These are phyloP conservation scores for Ictidomys tridecemlineatus DNA, from an alignment of 2,113 vertebrate species.

Conservation along the genomic window DNA sequence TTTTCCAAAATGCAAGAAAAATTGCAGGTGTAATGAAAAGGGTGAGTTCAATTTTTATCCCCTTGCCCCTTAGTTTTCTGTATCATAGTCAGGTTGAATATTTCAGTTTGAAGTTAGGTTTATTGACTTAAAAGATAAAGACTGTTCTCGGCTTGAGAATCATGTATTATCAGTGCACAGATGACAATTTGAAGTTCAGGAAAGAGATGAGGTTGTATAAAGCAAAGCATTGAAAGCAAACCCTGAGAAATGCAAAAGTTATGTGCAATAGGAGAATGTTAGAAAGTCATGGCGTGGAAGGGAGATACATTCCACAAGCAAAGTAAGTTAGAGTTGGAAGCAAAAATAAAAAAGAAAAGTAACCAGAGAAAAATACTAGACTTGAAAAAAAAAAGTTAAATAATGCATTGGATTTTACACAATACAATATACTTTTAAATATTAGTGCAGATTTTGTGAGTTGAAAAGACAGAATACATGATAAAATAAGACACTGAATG, in stretches of 20 bases:
- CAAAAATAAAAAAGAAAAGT: neutral
- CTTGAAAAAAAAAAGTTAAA: neutral
- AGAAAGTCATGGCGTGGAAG: neutral
- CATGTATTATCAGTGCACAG: neutral
- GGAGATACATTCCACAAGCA: accelerated
- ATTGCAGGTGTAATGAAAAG: neutral
- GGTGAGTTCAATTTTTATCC: neutral
- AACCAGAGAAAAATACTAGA: neutral
- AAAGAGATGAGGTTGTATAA: neutral
- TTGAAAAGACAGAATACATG: neutral
- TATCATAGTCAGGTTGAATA: neutral
- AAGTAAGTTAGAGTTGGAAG: neutral
- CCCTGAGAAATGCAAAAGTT: neutral
- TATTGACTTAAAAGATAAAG: neutral
- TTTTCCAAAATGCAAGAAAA: neutral
- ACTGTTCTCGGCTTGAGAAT: neutral
- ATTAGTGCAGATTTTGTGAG: neutral
- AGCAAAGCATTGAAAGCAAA: neutral
- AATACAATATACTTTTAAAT: neutral
- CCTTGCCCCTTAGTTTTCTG: neutral
- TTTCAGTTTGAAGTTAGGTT: neutral
- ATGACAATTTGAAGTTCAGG: neutral
- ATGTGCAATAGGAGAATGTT: neutral
- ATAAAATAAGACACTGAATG: neutral
- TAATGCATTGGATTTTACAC: neutral